These are phyloP conservation scores for Decapterus maruadsi DNA, from an alignment of 2,797 vertebrate species.

Conservation along the genomic window DNA sequence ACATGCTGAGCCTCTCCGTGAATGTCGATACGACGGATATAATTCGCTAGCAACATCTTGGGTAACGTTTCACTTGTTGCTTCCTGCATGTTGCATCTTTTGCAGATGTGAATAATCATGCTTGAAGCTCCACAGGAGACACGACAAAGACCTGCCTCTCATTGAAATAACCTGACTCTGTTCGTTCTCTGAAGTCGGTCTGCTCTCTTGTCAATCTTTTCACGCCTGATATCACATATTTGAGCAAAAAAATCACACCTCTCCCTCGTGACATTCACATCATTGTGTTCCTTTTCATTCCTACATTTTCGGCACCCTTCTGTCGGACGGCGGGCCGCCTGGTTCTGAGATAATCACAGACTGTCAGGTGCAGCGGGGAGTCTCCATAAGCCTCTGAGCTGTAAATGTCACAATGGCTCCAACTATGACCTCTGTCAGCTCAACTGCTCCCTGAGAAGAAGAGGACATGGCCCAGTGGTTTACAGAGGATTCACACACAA, in stretches of 20 bases:
- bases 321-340: conserved; percentile 14
- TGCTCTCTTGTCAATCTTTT: conserved; percentile 29
- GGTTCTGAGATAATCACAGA: conserved; percentile 59
- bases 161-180: conserved; percentile 13
- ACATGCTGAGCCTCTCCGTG: no score
- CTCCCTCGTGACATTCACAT: conserved; percentile 20
- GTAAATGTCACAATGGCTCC: conserved; percentile 70
- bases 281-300: conserved; percentile 36
- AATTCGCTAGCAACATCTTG: no score
- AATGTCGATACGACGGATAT: no score
- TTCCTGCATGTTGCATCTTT: conserved; percentile 1
- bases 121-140: background rate
- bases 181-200: conserved; percentile 13
- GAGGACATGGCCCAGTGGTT: conserved; percentile 50
- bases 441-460: conserved; percentile 41
- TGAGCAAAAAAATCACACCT: background rate
- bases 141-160: background rate
- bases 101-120: conserved; percentile 1
- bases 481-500: conserved; percentile 8
- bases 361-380: conserved; percentile 59
- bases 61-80: background rate
- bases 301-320: conserved; percentile 27
- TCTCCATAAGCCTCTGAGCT: conserved; percentile 62
- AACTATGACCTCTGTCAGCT: conserved; percentile 65
- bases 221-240: conserved; percentile 5